Base-by-base conservation (phyloP, 2,888 invertebrate species). In the Alviniconcha strummeri region DNA sequence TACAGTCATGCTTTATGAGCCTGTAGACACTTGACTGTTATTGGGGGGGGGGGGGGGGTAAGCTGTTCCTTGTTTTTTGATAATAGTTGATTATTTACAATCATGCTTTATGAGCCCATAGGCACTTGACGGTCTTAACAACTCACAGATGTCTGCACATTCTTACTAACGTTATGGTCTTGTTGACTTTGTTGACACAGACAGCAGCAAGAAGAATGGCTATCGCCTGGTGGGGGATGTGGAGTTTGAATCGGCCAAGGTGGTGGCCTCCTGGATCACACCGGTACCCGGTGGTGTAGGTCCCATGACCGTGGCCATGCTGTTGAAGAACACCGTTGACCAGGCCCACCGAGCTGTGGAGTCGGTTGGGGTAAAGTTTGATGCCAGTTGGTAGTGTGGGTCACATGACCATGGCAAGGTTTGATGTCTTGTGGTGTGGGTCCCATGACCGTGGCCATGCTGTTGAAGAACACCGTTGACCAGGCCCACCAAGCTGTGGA, bases 271-370 rank as follows among this genome's bases (percentile, higher is more conserved):
- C 0, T 96, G 96, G 94, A 97, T 99, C 91, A 99, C 99, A 55
- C 98, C 99, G 6, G 99, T 99, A 80, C 95, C 95, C n/a, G 95
- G 95, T 13, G 99, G 99, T 86, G 99, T 99, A 85, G 99, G 99
- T 0, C 99, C 99, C 19, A 99, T 99, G 98, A 99, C 99, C 0
- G 99, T 95, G 1, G 98, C 98, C 52, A 99, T 99, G 98, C 89
- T 95, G 84, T 91, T 95, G 74, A 96, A 96, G 90, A 99, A 99
- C 94, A 99, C 98, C 0, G 97, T 98, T 67, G 95, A 96, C 87
- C 96, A 98, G 81, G 98, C 98, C 7, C 89, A 87, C 71, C 85
- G 85, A 69, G 84, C 84, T 11, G 82, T 87, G 54, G 86, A 87
- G 80, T 86, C 77, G 80, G 80, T 85, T 57, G 81, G 83, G 81